These are phyloP conservation scores for Mormyrus lacerda DNA, from an alignment of 2,113 vertebrate species.

Conservation along the genomic window DNA sequence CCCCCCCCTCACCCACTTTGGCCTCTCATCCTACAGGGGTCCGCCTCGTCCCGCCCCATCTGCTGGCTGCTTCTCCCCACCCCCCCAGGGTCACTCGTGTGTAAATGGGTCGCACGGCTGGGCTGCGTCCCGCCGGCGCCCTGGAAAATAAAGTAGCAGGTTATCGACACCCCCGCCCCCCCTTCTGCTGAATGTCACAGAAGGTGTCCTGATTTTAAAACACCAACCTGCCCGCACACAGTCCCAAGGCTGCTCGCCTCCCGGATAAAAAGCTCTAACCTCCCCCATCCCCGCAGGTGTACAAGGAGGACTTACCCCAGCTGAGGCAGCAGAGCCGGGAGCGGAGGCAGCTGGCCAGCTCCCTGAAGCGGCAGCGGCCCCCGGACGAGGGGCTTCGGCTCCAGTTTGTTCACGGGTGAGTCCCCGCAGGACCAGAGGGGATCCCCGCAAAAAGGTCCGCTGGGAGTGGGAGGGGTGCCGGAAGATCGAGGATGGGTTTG, in stretches of 20 bases:
- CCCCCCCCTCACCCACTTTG: no score
- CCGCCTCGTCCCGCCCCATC: not conserved
- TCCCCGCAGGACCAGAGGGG: not conserved
- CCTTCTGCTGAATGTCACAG: not conserved
- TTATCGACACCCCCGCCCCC: not conserved
- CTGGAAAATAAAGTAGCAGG: constrained; percentile 1
- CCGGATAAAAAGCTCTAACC: no score
- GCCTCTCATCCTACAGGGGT: not conserved
- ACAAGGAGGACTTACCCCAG: constrained; percentile 97
- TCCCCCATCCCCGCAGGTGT: constrained; percentile 66
- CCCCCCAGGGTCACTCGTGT: not conserved
- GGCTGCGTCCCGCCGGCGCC: not conserved
- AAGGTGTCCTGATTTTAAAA: not conserved
- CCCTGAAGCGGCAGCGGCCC: constrained; percentile 80
- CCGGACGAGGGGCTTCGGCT: constrained; percentile 86
- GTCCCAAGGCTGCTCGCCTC: not conserved
- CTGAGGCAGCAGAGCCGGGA: constrained; percentile 82
- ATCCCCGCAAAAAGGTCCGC: not conserved
- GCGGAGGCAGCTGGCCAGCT: constrained; percentile 78
- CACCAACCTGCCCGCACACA: no score
- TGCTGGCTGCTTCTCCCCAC: not conserved
- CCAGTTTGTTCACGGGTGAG: constrained; percentile 92
- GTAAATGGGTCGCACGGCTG: not conserved
- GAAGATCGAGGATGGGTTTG: not conserved
- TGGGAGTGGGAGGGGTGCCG: not conserved